Conservation (phyloP, 2,113 vertebrate species). For the Connochaetes taurinus region DNA sequence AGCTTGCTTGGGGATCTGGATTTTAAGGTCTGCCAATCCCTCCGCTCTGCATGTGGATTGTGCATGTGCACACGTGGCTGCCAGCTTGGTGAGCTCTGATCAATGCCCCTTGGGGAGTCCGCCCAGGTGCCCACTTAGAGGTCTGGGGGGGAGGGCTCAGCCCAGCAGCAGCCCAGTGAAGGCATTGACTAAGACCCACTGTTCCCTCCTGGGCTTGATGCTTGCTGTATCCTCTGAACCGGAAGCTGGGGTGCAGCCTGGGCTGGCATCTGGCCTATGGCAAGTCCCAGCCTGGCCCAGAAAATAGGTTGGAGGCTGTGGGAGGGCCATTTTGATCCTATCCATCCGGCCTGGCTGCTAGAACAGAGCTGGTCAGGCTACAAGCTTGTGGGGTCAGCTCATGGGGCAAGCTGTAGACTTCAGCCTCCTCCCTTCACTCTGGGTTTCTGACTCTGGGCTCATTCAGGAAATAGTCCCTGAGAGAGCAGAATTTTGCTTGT, state of each 20-base stretch:
- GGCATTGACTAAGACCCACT: neutral
- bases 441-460: neutral
- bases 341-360: neutral
- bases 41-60: fast-evolving
- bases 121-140: neutral
- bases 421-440: neutral
- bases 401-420: neutral
- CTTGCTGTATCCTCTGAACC: neutral
- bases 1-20: neutral
- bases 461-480: neutral
- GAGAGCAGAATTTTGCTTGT: neutral
- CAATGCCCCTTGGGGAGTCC: neutral
- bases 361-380: neutral
- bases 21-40: neutral
- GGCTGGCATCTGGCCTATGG: neutral
- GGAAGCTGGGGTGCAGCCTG: neutral
- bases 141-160: neutral
- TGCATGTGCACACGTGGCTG: neutral
- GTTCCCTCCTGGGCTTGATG: neutral
- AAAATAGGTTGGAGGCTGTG: neutral
- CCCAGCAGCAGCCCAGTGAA: neutral
- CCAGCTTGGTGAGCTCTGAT: neutral
- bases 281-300: constrained; percentile 14
- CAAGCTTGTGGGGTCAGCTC: neutral
- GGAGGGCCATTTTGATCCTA: neutral